phyloP scores from a whole-genome alignment of 2,888 invertebrate species.

The Cryptus armator region DNA sequence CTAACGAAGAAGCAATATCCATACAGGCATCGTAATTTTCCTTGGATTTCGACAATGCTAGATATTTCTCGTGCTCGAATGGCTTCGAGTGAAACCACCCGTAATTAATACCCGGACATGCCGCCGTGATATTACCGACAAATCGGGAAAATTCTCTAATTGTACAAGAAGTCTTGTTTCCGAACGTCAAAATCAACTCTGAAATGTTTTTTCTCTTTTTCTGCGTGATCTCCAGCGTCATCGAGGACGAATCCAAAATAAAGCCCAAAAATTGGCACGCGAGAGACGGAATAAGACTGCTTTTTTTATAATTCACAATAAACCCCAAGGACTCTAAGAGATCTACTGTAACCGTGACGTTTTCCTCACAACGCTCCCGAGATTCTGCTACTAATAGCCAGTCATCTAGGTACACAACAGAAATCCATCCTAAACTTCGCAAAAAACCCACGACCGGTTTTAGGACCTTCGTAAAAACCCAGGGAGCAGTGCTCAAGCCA shows the following conservation, averaged over 20 bases:
- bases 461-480: conserved; percentile 17
- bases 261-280: conserved; percentile 22
- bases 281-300: conserved; percentile 7
- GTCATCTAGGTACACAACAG: conserved; percentile 29
- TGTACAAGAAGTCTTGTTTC: conserved; percentile 18
- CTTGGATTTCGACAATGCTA: background rate
- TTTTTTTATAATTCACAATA: conserved; percentile 19
- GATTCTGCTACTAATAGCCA: conserved; percentile 11
- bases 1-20: background rate
- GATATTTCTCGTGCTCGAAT: conserved; percentile 14
- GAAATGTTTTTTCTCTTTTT: background rate
- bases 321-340: conserved; percentile 22
- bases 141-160: conserved; percentile 17
- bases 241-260: conserved; percentile 19
- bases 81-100: conserved; percentile 31
- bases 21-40: conserved; percentile 19
- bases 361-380: background rate
- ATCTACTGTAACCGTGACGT: background rate
- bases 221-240: background rate
- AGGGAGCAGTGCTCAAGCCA: background rate
- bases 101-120: conserved; percentile 4
- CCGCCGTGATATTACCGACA: conserved; percentile 9
- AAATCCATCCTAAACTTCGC: background rate
- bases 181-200: conserved; percentile 33
- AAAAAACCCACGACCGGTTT: conserved; percentile 23